phyloP scores from a whole-genome alignment of 2,113 vertebrate species.

The Brachyhypopomus occidentalis region DNA sequence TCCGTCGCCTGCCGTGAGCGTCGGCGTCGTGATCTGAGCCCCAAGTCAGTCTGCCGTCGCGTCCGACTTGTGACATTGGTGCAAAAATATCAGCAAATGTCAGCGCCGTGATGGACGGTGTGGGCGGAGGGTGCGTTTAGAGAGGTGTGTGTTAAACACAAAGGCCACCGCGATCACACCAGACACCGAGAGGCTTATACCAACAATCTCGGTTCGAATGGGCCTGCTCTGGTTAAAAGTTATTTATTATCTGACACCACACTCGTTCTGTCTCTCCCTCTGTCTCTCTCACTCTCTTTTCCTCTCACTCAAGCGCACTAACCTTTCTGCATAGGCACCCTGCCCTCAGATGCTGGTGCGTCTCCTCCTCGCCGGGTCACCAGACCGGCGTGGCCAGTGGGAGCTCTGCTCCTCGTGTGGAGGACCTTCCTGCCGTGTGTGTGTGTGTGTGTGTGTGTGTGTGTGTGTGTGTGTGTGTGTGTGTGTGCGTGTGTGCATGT shows the following conservation, averaged over 20 bases:
- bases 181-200: background rate
- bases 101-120: constrained; percentile 28
- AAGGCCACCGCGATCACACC: constrained; percentile 13
- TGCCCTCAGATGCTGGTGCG: background rate
- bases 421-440: background rate
- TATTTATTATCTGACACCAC: background rate
- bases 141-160: constrained; percentile 34
- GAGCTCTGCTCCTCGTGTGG: background rate
- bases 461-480: background rate
- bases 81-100: constrained; percentile 59
- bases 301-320: background rate
- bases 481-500: background rate
- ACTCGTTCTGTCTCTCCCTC: background rate
- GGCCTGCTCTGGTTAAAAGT: background rate
- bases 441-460: background rate
- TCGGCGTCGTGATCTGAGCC: too few relatives aligned
- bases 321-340: background rate
- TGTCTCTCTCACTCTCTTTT: background rate
- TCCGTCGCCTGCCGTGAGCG: too few relatives aligned
- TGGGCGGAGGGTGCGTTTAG: constrained; percentile 26
- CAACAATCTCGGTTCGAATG: background rate
- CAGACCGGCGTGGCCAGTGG: background rate
- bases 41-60: background rate
- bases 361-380: too few relatives aligned
- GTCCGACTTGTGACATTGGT: constrained; percentile 52